Evolutionary conservation across 92 coral and sea anemone genomes (phyloP), one percentile per base, ranked within the genome.

Genomic region (Epizoanthus stellaris): DNA sequence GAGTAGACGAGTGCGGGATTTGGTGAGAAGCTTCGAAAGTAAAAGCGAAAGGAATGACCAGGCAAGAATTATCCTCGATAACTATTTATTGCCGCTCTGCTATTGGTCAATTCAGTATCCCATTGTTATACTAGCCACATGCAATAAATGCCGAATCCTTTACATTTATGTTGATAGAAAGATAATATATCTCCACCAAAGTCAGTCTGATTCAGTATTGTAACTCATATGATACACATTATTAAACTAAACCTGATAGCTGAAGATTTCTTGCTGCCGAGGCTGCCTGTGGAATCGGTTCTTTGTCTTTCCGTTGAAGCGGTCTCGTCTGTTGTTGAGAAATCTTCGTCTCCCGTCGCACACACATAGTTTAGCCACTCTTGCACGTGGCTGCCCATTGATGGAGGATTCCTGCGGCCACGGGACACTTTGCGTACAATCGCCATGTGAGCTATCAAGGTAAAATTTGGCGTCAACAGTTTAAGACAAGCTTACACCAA

Each of bases 341-440:
- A 82, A 82, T 95, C 96, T 70, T 91, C 95, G 23, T 94, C 91
- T 30, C 94, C 94, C 66, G 95, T 95, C 23, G 99, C 98, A 71
- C 98, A 96, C 21, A 96, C 99, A 85, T 96, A 96, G 80, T 92
- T 91, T 11, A 96, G 87, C 99, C 99, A 96, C 70, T 96, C 99
- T 84, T 93, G 92, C 53, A 94, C 99, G 34, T 91, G 91, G 70
- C 99, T 96, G 38, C 99, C 99, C 99, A 96, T 96, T 13, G 99
- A 94, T 1, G 99, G 99, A 53, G 99, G 99, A 81, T 94, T 96
- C 38, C 99, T 91, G 34, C 97, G 91, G 59, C 99, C 99, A 40
- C 99, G 93, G 13, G 98, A 87, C 19, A 96, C 99, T 80, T 96
- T 96, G 53, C 95, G 98, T 25, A 96, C 92, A 63, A 91, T 85